These are phyloP conservation scores for Vollenhovia emeryi DNA, from an alignment of 1,140 invertebrate species.

Conservation along the genomic window DNA sequence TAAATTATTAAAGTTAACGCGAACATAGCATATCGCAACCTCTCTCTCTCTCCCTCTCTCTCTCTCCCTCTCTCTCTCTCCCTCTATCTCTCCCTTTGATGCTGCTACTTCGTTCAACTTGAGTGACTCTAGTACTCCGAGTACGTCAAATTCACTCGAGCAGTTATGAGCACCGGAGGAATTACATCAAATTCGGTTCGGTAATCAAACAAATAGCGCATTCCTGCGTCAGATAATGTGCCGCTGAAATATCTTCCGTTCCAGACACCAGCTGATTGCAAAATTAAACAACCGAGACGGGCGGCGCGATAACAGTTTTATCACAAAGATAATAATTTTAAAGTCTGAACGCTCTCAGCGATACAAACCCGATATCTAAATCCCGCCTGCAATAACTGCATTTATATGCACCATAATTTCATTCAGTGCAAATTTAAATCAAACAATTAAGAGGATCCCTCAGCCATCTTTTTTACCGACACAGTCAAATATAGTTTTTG, in stretches of 20 bases:
- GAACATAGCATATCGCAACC: constrained; percentile 3
- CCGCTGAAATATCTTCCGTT: constrained; percentile 25
- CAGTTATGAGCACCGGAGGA: background rate
- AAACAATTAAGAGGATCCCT: no score
- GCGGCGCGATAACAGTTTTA: constrained; percentile 37
- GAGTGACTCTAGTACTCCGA: constrained; percentile 26
- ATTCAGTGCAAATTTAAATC: background rate
- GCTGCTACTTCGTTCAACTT: constrained; percentile 40
- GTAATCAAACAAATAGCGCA: constrained; percentile 32
- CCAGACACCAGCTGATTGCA: constrained; percentile 25
- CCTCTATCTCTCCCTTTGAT: background rate
- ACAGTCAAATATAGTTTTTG: no score
- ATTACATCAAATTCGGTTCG: constrained; percentile 23
- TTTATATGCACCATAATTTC: background rate
- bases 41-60: background rate
- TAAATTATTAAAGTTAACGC: constrained; percentile 20
- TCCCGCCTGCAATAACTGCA: background rate
- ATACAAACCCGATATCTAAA: background rate
- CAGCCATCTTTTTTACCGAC: no score
- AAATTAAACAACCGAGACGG: constrained; percentile 36
- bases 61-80: background rate
- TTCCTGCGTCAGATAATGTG: constrained; percentile 11
- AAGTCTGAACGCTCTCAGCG: constrained; percentile 2
- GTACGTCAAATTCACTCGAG: constrained; percentile 19
- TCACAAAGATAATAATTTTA: constrained; percentile 37